Base-by-base conservation (phyloP, 2,888 invertebrate species). In the Cephus runcator region DNA sequence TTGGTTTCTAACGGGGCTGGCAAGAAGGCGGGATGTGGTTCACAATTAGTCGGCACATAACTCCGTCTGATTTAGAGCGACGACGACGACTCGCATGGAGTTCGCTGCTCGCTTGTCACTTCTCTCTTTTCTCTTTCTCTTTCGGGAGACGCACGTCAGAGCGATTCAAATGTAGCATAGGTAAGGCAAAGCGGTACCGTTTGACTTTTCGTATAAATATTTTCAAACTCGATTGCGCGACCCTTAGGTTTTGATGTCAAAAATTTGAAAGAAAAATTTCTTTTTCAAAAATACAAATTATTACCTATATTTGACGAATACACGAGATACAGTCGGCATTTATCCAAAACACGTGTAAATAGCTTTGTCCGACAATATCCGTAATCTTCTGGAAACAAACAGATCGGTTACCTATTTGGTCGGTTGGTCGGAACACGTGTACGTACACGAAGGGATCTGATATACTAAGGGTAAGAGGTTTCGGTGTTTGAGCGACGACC, bases 41-140 rank as follows among this genome's bases (percentile, higher is more conserved):
- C 87, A 88, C 90, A 90, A 91, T 91, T 91, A 91, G 90, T 91
- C 91, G 89, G 83, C 90, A 88, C 88, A 90, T 90, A 91, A 90
- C 89, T 91, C 86, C 82, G 84, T 73, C 86, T 90, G 88, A 91
- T 91, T 91, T 91, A 91, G 82, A 84, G 86, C 80, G 83, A 77
- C 83, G 80, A 82, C 85, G 82, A 82, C 85, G 81, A 30, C 81
- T 84, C 81, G 79, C 83, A 78, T 34, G 73, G 56, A 56, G 40
- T 76, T 73, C 78, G 56, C 76, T 79, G 80, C 78, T 77, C 80
- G 79, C 80, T 82, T 82, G 82, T 84, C 85, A 80, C 76, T 85
- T 81, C 83, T 56, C 56, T 56, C 56, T 56, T 56, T 56, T 56
- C 56, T 56, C 56, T 23, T 56, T 56, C 56, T 23, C 56, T 9